Base-by-base conservation (phyloP, 2,113 vertebrate species). In the Nibea coibor region DNA sequence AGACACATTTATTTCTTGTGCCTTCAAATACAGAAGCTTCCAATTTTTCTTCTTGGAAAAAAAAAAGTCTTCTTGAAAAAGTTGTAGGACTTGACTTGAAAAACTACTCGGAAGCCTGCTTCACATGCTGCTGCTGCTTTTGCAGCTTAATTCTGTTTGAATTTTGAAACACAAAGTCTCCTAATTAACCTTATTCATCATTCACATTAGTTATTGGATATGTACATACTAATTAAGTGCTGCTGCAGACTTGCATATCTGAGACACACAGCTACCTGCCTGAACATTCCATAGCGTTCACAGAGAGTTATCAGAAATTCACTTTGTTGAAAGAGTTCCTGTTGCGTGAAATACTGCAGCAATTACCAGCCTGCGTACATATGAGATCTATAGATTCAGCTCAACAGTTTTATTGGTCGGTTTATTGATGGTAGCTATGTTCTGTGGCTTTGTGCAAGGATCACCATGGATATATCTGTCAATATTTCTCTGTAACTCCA, bases 121-220 rank as follows among this genome's bases (percentile, higher is more conserved):
- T 58, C 8, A 51, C 56, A 35, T 78, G 48, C 43, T 19, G 17
- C 5, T 50, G 17, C 24, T 68, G 73, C 70, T 82, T 71, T 72
- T 78, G 67, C 17, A 50, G 59, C 56, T 70, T 79, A 39, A 48
- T 78, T 68, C 62, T 73, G 59, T 84, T 74, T 86, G 51, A 66
- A 77, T 75, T 66, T 57, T 73, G 10, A 80, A 75, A 70, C 69
- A 63, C 69, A n/a, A 87, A 87, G 72, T 54, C 61, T 78, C 67
- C 19, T 76, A 64, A 86, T 89, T 53, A 88, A 83, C 78, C 43
- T 54, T 82, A 69, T 77, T 82, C 69, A 83, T 86, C 5, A 51
- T 74, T 68, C 72, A 10, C 66, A 76, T 61, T 63, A 67, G 65
- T 84, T 78, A 79, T 35, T 81, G 43, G 3, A 75, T 80, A 79